phyloP scores from a whole-genome alignment of 1,140 invertebrate genomes.

The Nylanderia fulva region DNA sequence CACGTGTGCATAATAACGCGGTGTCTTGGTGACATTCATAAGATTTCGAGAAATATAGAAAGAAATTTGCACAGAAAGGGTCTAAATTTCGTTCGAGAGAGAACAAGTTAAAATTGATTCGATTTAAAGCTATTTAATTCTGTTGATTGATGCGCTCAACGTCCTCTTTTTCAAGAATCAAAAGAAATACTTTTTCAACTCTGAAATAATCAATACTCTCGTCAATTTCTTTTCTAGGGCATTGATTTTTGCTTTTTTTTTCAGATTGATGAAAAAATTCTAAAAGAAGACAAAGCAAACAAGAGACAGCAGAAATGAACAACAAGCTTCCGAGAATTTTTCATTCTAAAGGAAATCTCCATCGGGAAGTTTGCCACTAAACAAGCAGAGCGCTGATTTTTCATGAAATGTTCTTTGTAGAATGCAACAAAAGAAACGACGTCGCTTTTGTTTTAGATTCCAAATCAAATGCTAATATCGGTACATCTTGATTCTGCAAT shows the following conservation, averaged over 20 bases:
- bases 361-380: neutral
- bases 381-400: neutral
- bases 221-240: too few species aligned
- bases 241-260: too few species aligned
- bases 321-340: neutral
- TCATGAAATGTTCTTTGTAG: neutral
- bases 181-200: neutral
- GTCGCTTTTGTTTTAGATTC: neutral
- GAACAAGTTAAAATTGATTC: neutral
- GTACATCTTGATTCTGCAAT: neutral
- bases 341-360: neutral
- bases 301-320: too few species aligned
- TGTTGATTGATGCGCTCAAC: neutral
- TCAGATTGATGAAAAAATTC: neutral
- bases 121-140: neutral
- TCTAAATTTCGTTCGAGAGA: neutral
- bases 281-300: neutral
- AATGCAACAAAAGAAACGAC: neutral
- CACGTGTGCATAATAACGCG: constrained; percentile 45
- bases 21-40: constrained; percentile 45
- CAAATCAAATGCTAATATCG: constrained; percentile 5
- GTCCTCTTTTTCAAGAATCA: neutral
- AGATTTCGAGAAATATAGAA: neutral
- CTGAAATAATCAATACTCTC: too few species aligned
- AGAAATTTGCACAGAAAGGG: neutral